phyloP scores from a whole-genome alignment of 2,797 vertebrate genomes.

The Sebastes taczanowskii region DNA sequence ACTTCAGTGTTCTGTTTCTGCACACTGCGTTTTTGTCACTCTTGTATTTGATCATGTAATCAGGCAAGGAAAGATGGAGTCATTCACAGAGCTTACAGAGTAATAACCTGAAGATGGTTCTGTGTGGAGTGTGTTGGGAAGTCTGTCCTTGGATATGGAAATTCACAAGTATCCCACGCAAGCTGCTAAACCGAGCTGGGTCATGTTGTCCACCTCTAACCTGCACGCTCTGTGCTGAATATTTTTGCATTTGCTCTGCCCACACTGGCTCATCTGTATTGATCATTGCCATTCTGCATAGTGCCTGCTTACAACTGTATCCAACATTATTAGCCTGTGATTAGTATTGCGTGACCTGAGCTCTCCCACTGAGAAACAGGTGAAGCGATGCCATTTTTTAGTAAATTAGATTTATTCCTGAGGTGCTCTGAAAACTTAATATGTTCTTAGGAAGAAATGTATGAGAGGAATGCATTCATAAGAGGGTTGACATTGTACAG shows the following conservation, averaged over 20 bases:
- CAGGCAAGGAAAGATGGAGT: slow-evolving; percentile 65
- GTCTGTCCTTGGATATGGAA: slow-evolving; percentile 62
- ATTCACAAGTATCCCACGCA: slow-evolving; percentile 50
- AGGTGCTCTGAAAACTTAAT: slow-evolving; percentile 27
- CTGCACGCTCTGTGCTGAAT: slow-evolving; percentile 27
- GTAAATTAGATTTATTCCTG: slow-evolving; percentile 36
- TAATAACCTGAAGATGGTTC: slow-evolving; percentile 67
- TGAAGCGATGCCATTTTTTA: slow-evolving; percentile 44
- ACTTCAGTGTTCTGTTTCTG: slow-evolving; percentile 60
- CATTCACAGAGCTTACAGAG: slow-evolving; percentile 64
- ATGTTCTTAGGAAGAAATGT: not conserved
- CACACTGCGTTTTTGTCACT: slow-evolving; percentile 58
- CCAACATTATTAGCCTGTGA: slow-evolving; percentile 58
- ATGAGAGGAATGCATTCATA: not conserved
- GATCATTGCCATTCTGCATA: slow-evolving; percentile 38
- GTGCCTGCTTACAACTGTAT: slow-evolving; percentile 45
- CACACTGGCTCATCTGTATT: slow-evolving; percentile 35
- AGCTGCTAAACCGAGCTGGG: slow-evolving; percentile 35
- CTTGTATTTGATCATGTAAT: slow-evolving; percentile 72
- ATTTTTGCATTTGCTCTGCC: slow-evolving; percentile 7
- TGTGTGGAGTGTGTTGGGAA: slow-evolving; percentile 9
- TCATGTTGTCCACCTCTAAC: slow-evolving; percentile 50
- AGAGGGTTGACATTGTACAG: slow-evolving; percentile 8
- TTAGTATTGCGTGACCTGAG: slow-evolving; percentile 56
- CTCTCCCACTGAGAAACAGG: slow-evolving; percentile 40